These are phyloP conservation scores for Mus minutoides DNA, from an alignment of 2,797 vertebrate genomes.

Conservation along the genomic window DNA sequence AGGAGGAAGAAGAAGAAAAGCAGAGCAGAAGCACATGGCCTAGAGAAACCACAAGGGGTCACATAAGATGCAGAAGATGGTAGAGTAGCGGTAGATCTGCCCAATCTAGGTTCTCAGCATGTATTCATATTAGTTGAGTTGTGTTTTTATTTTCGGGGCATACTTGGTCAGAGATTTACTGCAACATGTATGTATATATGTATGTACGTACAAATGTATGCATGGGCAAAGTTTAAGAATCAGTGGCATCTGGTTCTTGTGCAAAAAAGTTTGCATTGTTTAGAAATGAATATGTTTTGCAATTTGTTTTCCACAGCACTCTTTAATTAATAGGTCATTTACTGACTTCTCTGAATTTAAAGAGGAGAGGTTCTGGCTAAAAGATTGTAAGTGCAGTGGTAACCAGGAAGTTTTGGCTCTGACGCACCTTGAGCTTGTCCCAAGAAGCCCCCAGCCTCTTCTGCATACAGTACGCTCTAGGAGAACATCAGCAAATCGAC, in stretches of 20 bases:
- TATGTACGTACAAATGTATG: background rate
- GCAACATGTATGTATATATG: background rate
- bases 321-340: constrained; percentile 40
- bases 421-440: constrained; percentile 76
- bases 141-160: no score
- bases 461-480: constrained; percentile 69
- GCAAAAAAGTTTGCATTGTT: background rate
- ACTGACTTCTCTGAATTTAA: constrained; percentile 43
- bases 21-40: no score
- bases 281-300: constrained; percentile 36
- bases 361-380: constrained; percentile 77
- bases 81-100: no score
- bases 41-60: no score
- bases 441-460: constrained; percentile 79
- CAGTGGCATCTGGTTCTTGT: background rate
- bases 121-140: no score
- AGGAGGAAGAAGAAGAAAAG: no score
- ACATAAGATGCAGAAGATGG: no score
- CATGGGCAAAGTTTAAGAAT: constrained; percentile 8
- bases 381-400: constrained; percentile 59
- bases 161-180: no score
- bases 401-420: constrained; percentile 14
- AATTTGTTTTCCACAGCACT: constrained; percentile 14
- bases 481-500: constrained; percentile 83
- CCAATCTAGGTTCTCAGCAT: no score